These are phyloP conservation scores for Aegotheles bennettii DNA, from an alignment of 2,113 vertebrate genomes.

Conservation along the genomic window DNA sequence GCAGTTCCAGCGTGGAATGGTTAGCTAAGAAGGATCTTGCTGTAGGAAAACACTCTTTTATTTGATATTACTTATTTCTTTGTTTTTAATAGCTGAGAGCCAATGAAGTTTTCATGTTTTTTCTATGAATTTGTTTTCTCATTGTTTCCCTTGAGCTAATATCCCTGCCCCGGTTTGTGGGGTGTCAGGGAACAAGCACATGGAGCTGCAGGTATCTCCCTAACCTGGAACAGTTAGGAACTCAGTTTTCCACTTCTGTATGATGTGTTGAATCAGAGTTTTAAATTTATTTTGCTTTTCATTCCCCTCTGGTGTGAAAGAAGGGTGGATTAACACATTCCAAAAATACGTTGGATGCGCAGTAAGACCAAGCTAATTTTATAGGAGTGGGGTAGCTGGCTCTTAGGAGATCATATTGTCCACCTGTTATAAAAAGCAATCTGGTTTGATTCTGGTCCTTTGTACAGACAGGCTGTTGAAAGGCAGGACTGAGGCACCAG, in stretches of 20 bases:
- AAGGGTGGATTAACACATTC: background rate
- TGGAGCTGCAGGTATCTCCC: background rate
- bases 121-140: background rate
- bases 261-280: background rate
- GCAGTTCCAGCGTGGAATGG: background rate
- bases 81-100: background rate
- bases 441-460: fast-evolving
- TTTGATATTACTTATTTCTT: background rate
- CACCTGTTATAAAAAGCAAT: background rate
- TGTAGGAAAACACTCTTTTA: background rate
- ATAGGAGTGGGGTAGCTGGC: background rate
- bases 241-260: background rate
- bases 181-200: background rate
- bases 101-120: background rate
- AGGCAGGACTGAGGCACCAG: background rate
- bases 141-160: background rate
- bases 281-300: background rate
- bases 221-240: background rate
- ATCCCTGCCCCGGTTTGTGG: background rate
- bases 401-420: background rate
- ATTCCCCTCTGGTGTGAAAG: background rate
- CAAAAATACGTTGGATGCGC: background rate
- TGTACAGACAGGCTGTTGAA: background rate
- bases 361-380: background rate
- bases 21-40: background rate